Evolutionary conservation across 2,797 vertebrate genomes (phyloP).

Genomic region (Eidolon dupreanum): DNA sequence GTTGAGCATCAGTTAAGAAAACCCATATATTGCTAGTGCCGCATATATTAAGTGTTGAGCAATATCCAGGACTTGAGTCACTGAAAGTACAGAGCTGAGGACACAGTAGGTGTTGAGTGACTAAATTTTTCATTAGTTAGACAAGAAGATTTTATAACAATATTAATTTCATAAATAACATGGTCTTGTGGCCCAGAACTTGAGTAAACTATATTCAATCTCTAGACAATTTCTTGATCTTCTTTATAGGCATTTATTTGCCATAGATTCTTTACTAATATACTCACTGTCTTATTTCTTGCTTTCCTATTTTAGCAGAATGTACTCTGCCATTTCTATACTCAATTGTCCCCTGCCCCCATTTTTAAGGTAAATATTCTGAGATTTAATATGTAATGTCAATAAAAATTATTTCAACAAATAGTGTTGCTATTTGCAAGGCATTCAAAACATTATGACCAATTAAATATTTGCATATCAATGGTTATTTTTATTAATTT

Average conservation of each 20-base stretch:
- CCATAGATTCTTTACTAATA: neutral
- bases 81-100: neutral
- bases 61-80: neutral
- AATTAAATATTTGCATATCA: constrained; percentile 49
- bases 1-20: neutral
- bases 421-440: neutral
- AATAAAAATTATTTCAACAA: constrained; percentile 1
- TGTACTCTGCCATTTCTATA: neutral
- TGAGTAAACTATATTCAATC: constrained; percentile 23
- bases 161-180: neutral
- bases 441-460: neutral
- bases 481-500: neutral
- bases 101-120: neutral
- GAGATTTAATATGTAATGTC: neutral
- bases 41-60: neutral
- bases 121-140: constrained; percentile 1
- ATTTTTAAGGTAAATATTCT: constrained; percentile 11
- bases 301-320: constrained; percentile 42
- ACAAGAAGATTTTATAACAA: neutral
- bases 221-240: neutral
- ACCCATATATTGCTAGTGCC: neutral
- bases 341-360: neutral
- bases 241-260: neutral
- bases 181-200: neutral
- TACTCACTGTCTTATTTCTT: neutral